These are phyloP conservation scores for Hartigia nigra DNA, from an alignment of 2,888 invertebrate species.

Conservation along the genomic window DNA sequence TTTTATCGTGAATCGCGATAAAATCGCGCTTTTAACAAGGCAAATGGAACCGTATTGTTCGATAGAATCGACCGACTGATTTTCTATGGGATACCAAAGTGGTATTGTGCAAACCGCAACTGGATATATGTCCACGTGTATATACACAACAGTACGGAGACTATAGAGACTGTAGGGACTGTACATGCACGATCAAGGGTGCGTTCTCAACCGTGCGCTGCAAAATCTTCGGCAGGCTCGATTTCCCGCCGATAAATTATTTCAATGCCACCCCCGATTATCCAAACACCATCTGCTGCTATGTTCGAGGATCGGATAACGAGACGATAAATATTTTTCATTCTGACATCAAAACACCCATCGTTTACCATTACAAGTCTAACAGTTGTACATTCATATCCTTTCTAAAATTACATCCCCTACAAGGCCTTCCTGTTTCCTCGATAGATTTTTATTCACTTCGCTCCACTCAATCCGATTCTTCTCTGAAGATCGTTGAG, in stretches of 20 bases:
- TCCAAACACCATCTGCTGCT: constrained; percentile 2
- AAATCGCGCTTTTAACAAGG: constrained; percentile 37
- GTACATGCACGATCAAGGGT: not conserved
- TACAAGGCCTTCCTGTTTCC: not conserved
- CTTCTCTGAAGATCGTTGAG: not conserved
- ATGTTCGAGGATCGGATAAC: not conserved
- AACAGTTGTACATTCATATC: not conserved
- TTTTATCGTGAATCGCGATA: constrained; percentile 28
- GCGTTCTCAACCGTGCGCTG: constrained; percentile 3
- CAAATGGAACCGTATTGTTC: constrained; percentile 40
- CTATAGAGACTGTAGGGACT: not conserved
- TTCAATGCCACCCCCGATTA: constrained; percentile 13
- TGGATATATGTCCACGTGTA: constrained; percentile 30
- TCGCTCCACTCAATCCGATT: not conserved
- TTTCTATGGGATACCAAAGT: constrained; percentile 43
- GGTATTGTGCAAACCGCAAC: constrained; percentile 45
- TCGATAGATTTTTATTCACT: not conserved
- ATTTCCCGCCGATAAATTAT: constrained; percentile 41
- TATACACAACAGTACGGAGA: not conserved
- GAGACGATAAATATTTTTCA: not conserved
- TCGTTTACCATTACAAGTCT: not conserved
- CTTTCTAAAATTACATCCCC: not conserved
- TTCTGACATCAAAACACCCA: not conserved
- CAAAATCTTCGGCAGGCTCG: constrained; percentile 31
- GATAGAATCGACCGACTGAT: constrained; percentile 48